A percentile compares a stretch with the other conserved stretches of the same genome.
phyloP scores from a whole-genome alignment of 2,113 vertebrate genomes.

The Spheniscus mendiculus region DNA sequence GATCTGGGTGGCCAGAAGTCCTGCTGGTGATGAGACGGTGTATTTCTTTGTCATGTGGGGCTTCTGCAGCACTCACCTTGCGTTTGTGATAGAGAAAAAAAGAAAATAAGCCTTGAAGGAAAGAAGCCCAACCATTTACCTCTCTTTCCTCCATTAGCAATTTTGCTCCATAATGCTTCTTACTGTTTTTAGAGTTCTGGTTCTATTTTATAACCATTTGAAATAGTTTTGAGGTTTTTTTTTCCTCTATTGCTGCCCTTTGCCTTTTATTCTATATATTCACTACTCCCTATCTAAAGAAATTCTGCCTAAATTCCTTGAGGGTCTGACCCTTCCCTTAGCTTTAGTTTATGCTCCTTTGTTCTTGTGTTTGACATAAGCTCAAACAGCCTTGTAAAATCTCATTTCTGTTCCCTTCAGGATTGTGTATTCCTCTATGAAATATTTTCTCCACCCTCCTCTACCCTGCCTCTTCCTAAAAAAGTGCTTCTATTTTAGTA shows the following conservation, averaged over 20 bases:
- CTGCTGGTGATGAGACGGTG: neutral
- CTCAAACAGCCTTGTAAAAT: constrained; percentile 78
- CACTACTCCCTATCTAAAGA: constrained; percentile 70
- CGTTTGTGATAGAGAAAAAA: neutral
- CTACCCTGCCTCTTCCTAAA: neutral
- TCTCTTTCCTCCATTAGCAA: constrained; percentile 5
- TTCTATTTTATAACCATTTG: constrained; percentile 39
- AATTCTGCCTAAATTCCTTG: constrained; percentile 77
- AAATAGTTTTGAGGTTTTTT: neutral
- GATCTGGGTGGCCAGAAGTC: neutral
- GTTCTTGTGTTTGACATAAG: constrained; percentile 79
- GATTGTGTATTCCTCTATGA: constrained; percentile 71
- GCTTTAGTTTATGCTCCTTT: constrained; percentile 78
- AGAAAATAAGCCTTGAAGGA: constrained; percentile 1
- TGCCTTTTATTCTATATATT: constrained; percentile 70
- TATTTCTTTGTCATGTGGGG: neutral
- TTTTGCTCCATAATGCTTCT: neutral
- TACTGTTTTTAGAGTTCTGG: constrained; percentile 10
- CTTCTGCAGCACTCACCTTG: neutral
- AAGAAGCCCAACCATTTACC: neutral
- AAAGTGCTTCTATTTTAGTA: constrained; percentile 34
- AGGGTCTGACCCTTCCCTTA: constrained; percentile 79
- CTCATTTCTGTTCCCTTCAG: constrained; percentile 78
- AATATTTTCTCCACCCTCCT: constrained; percentile 26
- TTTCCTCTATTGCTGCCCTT: constrained; percentile 41